Conservation (phyloP, 2,113 vertebrate genomes). For the Mus spicilegus region DNA sequence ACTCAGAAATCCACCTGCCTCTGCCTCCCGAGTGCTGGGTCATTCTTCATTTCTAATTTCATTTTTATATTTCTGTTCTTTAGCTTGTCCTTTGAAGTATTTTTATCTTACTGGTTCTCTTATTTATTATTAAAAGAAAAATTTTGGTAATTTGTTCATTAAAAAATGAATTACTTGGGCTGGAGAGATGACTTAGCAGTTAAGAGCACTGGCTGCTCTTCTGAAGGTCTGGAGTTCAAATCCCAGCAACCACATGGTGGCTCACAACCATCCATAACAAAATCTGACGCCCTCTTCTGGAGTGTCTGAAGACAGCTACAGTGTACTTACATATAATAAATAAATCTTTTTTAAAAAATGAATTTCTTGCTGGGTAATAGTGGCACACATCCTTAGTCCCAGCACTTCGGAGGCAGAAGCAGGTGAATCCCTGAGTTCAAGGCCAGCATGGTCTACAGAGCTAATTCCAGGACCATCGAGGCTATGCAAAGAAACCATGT, state of each 20-base stretch:
- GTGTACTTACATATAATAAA: too few relatives aligned
- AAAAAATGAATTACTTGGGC: not conserved
- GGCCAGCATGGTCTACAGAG: not conserved
- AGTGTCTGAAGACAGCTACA: too few relatives aligned
- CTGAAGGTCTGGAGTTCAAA: too few relatives aligned
- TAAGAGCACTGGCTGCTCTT: too few relatives aligned
- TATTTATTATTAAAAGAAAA: conserved; percentile 47
- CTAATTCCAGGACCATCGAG: not conserved
- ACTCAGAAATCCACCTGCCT: too few relatives aligned
- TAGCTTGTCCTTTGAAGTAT: conserved; percentile 32
- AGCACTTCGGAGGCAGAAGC: not conserved
- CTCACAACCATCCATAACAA: too few relatives aligned
- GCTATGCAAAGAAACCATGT: not conserved
- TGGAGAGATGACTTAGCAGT: too few relatives aligned
- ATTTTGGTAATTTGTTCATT: conserved; percentile 13
- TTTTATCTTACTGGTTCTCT: conserved; percentile 11
- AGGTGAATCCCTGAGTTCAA: not conserved
- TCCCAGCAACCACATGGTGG: too few relatives aligned
- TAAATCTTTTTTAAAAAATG: not conserved
- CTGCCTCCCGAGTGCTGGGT: too few relatives aligned
- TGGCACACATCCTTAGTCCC: not conserved
- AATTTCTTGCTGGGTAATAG: not conserved
- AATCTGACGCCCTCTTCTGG: too few relatives aligned
- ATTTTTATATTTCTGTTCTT: conserved; percentile 6
- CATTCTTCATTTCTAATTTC: conserved; percentile 34